Percentiles rank a stretch among this genome's conserved stretches.
Evolutionary conservation across 1,140 invertebrate species (phyloP).

Genomic region (Oscheius sp.): DNA sequence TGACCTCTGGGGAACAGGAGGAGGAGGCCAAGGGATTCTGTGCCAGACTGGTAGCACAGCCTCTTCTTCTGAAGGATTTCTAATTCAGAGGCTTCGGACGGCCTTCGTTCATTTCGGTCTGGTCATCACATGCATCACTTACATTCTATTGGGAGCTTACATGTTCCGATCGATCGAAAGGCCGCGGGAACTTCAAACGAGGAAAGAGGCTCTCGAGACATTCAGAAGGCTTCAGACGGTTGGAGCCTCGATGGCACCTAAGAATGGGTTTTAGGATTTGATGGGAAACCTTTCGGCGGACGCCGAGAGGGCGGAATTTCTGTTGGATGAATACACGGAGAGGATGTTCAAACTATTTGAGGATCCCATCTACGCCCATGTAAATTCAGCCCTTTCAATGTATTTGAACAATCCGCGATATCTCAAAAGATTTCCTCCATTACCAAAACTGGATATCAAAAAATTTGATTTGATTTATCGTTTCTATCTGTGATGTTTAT

Average conservation of each 20-base stretch:
- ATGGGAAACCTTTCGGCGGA: constrained; percentile 3
- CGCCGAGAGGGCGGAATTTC: constrained; percentile 10
- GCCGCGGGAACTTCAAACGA: constrained; percentile 19
- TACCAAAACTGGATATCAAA: too few species aligned
- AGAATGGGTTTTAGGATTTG: background rate
- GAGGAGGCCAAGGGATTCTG: background rate
- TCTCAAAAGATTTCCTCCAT: too few species aligned
- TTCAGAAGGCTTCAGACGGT: constrained; percentile 10
- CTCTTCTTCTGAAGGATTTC: background rate
- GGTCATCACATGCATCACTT: constrained; percentile 18
- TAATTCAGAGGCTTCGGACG: background rate
- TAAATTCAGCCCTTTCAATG: background rate
- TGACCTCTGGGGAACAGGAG: background rate
- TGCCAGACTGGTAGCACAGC: background rate
- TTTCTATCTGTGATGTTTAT: too few species aligned
- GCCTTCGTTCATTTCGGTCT: constrained; percentile 20
- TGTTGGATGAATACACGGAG: constrained; percentile 8
- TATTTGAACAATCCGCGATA: background rate
- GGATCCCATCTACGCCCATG: background rate
- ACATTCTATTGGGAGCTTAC: constrained; percentile 21
- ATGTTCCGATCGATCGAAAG: constrained; percentile 23
- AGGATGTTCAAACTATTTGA: background rate
- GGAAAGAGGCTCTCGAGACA: background rate
- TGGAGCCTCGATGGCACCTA: background rate
- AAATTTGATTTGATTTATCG: too few species aligned